Conservation (phyloP, 2,888 invertebrate genomes). For the Dynastes grantii region DNA sequence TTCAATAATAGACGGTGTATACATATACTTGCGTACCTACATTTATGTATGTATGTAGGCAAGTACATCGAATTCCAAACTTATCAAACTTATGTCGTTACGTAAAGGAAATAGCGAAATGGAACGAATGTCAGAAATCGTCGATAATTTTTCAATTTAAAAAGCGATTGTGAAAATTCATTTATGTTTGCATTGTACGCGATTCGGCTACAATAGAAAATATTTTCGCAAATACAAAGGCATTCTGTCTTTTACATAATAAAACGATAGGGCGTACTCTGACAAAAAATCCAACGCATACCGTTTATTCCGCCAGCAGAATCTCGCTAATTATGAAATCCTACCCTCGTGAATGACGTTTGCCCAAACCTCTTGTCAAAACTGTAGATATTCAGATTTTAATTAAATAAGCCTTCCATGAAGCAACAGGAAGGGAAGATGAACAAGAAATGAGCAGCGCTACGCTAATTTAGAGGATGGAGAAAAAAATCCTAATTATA, state of each 20-base stretch:
- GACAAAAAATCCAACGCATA: slow-evolving; percentile 37
- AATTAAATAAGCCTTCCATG: slow-evolving; percentile 42
- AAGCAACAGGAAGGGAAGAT: slow-evolving; percentile 22
- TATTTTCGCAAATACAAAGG: slow-evolving; percentile 31
- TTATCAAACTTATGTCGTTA: background rate
- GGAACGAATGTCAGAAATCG: background rate
- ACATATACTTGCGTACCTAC: too few species aligned
- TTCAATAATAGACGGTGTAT: too few species aligned
- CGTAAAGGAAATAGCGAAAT: slow-evolving; percentile 8
- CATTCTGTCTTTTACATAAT: slow-evolving; percentile 9
- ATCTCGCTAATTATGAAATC: slow-evolving; percentile 36
- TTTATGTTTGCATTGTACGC: slow-evolving; percentile 4
- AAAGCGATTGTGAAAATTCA: slow-evolving; percentile 22
- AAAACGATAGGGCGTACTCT: slow-evolving; percentile 18
- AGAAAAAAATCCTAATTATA: slow-evolving; percentile 27
- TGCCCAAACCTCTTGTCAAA: slow-evolving; percentile 13
- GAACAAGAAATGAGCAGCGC: slow-evolving; percentile 21
- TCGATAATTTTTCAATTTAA: slow-evolving; percentile 39
- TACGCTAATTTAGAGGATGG: slow-evolving; percentile 18
- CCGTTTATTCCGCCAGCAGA: slow-evolving; percentile 32
- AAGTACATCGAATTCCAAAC: too few species aligned
- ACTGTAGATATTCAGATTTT: slow-evolving; percentile 43
- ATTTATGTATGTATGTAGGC: too few species aligned
- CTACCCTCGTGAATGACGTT: slow-evolving; percentile 18
- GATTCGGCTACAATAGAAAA: slow-evolving; percentile 15